These are phyloP conservation scores for Achlya flavicornis DNA, from an alignment of 2,888 invertebrate genomes.

Conservation along the genomic window DNA sequence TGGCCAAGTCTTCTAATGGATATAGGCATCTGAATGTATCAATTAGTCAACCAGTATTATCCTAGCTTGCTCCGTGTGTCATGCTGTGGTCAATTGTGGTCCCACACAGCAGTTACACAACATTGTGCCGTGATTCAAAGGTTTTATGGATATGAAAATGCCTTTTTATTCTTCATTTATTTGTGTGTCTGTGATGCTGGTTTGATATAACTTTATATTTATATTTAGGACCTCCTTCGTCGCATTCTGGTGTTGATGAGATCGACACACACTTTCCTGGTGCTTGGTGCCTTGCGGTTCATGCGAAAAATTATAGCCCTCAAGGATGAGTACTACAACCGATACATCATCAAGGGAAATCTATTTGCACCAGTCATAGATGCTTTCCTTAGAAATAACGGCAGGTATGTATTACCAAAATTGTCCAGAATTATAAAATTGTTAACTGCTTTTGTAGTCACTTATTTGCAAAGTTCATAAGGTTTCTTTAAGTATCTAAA, in stretches of 20 bases:
- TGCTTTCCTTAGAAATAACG: constrained; percentile 97
- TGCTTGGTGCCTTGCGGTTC: constrained; percentile 97
- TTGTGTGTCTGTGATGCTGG: no score
- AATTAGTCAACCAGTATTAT: no score
- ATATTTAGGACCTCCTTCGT: constrained; percentile 91
- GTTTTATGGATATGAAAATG: no score
- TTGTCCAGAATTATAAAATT: background rate
- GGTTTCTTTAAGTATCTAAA: no score
- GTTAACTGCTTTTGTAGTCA: background rate
- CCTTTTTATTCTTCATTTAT: no score
- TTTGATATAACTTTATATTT: constrained; percentile 9
- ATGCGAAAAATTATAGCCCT: constrained; percentile 98
- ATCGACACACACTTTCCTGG: constrained; percentile 98
- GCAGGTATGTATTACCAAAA: constrained; percentile 81
- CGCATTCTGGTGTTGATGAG: constrained; percentile 98
- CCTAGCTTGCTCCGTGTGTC: no score
- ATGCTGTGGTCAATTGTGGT: no score
- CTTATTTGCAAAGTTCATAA: no score
- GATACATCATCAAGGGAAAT: constrained; percentile 97
- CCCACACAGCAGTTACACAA: no score
- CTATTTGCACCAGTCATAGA: constrained; percentile 98
- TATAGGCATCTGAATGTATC: no score
- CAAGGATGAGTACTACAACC: constrained; percentile 99
- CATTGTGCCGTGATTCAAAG: no score
- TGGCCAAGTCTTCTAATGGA: no score